Evolutionary conservation across 1,140 invertebrate genomes (phyloP), one percentile per base, ranked within the genome.

Genomic region (Eurosta solidaginis): DNA sequence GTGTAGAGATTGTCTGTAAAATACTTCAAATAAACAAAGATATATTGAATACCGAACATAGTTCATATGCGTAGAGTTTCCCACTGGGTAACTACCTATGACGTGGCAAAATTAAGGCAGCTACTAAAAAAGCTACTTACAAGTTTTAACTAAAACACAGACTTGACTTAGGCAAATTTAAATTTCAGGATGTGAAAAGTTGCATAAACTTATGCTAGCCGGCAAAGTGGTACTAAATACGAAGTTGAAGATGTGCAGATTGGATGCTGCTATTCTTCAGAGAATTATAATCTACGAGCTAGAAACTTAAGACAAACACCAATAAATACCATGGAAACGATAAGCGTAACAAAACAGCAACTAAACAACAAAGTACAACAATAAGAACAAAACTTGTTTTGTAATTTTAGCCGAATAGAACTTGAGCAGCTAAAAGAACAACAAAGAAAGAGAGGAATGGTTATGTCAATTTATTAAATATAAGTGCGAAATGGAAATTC

Each of bases 331-430:
- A 68, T n/a, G 59, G 27, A 29, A 36, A 68, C 59, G 59, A 68
- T 68, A 68, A 68, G 33, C 59, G 59, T 42, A 36, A 68, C 59
- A 68, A 68, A 68, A 40, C 27, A 33, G 59, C 33, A 68, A 68
- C 59, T 68, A 68, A 68, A 68, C 59, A n/a, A n/a, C n/a, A 68
- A 40, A 68, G n/a, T 68, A n/a, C 59, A 68, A 20, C 33, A 68
- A 68, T 33, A 68, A 68, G 17, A 14, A 36, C n/a, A 33, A 68
- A 68, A 68, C n/a, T n/a, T 68, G 59, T 40, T 40, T 68, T 68
- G 33, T 33, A 68, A 4, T 68, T 68, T n/a, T 6, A 2, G 59
- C 7, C 20, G 22, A 33, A 33, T 68, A 33, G 33, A 68, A 40
- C n/a, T 36, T 68, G 59, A 68, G 33, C 59, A 20, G 33, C 36